phyloP scores from a whole-genome alignment of 2,888 invertebrate species.

The Phaonia tiefii region DNA sequence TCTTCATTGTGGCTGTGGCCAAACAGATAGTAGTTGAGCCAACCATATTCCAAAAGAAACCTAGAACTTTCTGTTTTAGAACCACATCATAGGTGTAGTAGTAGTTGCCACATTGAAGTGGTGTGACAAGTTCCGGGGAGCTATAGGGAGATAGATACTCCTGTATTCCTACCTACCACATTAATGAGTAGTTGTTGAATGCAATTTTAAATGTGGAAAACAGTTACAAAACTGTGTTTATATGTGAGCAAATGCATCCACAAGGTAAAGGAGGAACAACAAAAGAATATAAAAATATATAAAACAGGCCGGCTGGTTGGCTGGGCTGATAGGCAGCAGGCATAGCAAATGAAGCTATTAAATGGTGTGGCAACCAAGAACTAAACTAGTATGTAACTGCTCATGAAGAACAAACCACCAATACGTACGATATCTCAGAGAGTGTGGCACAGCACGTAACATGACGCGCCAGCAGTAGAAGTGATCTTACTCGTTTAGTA shows the following conservation, averaged over 20 bases:
- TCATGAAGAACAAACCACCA: not conserved
- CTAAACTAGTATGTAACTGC: not conserved
- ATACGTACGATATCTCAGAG: not conserved
- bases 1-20: too few relatives aligned
- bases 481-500: constrained; percentile 35
- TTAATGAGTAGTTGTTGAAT: constrained; percentile 4
- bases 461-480: not conserved
- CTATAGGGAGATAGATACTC: not conserved
- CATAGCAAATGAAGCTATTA: constrained; percentile 24
- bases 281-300: not conserved
- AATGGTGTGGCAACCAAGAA: constrained; percentile 12
- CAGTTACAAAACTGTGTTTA: constrained; percentile 66
- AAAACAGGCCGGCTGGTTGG: not conserved
- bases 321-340: not conserved
- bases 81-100: not conserved
- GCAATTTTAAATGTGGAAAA: constrained; percentile 44
- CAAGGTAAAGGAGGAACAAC: constrained; percentile 7
- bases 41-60: constrained; percentile 16
- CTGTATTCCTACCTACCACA: not conserved
- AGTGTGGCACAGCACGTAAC: not conserved
- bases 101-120: not conserved
- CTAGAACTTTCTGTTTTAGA: constrained; percentile 61
- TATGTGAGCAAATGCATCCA: constrained; percentile 56
- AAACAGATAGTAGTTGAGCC: not conserved
- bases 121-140: not conserved